These are phyloP conservation scores for Brachionus asplanchnoidis DNA, from an alignment of 1,140 invertebrate genomes.

Conservation along the genomic window DNA sequence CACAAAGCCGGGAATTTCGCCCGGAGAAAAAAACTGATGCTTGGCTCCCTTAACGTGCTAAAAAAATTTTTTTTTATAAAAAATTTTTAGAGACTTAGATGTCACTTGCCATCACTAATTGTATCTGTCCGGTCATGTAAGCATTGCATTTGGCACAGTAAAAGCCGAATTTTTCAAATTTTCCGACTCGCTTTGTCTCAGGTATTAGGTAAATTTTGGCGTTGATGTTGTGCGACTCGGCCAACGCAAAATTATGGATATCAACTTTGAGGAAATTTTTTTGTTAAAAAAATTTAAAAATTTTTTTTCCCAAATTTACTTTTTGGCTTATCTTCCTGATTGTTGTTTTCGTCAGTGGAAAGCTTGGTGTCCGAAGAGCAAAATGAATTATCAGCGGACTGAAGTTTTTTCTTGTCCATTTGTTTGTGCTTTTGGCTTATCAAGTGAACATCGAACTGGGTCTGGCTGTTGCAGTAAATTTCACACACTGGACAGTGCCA, in stretches of 20 bases:
- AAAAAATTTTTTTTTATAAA: not conserved
- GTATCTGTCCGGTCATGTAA: constrained; percentile 39
- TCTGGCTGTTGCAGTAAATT: constrained; percentile 22
- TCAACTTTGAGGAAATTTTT: not conserved
- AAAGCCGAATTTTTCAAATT: constrained; percentile 41
- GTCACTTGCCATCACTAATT: constrained; percentile 33
- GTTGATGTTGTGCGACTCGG: not conserved
- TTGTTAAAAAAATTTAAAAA: not conserved
- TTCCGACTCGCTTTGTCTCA: constrained; percentile 5
- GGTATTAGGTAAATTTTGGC: constrained; percentile 31
- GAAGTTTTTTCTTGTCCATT: not conserved
- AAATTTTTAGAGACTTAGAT: not conserved
- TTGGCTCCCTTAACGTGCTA: constrained; percentile 36
- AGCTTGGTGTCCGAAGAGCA: not conserved
- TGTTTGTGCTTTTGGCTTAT: constrained; percentile 36
- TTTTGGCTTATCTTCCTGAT: not conserved
- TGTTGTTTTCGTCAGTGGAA: constrained; percentile 2
- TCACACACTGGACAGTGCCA: constrained; percentile 16
- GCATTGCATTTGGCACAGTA: constrained; percentile 36
- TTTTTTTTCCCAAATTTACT: not conserved
- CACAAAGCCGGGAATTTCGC: not conserved
- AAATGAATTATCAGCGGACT: not conserved
- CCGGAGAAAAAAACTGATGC: not conserved
- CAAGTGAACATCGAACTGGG: constrained; percentile 37
- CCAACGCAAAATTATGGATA: constrained; percentile 3